Conservation (phyloP, 2,888 invertebrate species). For the Ditylenchus weischeri region DNA sequence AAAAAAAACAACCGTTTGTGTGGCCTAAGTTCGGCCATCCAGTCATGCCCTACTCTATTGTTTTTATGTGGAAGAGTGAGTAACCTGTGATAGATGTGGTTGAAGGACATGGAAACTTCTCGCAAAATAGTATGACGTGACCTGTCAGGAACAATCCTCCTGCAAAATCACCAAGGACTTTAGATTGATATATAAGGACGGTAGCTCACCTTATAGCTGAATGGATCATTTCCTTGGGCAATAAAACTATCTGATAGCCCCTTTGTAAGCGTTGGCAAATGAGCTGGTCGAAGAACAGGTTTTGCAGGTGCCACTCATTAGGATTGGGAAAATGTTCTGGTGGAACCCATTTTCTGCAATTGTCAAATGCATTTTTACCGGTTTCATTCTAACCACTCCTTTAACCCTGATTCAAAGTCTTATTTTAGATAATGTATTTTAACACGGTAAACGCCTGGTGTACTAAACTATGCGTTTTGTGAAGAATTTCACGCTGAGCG, state of each 20-base stretch:
- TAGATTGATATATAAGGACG: background rate
- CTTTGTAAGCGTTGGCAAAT: constrained; percentile 89
- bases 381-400: no score
- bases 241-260: constrained; percentile 60
- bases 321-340: constrained; percentile 27
- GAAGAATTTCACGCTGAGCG: no score
- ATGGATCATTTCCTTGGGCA: constrained; percentile 44
- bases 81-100: constrained; percentile 47
- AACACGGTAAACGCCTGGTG: no score
- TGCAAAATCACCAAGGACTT: background rate
- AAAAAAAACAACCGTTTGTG: no score
- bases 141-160: constrained; percentile 29
- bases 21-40: no score
- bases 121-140: constrained; percentile 25
- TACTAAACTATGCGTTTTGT: no score
- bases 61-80: no score
- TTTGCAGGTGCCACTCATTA: constrained; percentile 27
- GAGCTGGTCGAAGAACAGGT: constrained; percentile 67
- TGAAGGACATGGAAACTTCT: constrained; percentile 39
- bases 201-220: constrained; percentile 61
- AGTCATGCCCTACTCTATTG: no score
- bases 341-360: constrained; percentile 24
- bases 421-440: no score
- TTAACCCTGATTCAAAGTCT: no score
- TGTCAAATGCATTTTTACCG: no score